Evolutionary conservation across 2,113 vertebrate genomes (phyloP).

Genomic region (Cyanoderma ruficeps): DNA sequence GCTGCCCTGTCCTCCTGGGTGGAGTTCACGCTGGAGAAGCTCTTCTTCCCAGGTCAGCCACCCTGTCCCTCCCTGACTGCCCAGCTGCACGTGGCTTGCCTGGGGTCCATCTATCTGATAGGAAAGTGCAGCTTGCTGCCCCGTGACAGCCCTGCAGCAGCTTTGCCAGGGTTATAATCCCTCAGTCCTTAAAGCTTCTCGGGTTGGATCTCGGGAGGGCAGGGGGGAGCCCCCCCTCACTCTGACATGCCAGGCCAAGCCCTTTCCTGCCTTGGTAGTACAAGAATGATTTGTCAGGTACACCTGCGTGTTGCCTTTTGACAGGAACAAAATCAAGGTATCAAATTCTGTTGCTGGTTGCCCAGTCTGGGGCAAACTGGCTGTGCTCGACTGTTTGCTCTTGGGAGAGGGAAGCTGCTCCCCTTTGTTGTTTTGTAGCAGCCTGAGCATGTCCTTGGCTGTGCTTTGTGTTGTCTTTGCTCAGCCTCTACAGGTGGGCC

Average conservation of each 20-base stretch:
- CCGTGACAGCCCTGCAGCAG: rapidly evolving
- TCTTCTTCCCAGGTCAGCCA: constrained; percentile 86
- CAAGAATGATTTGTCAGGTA: rapidly evolving
- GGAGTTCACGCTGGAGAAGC: constrained; percentile 92
- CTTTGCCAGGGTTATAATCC: not conserved
- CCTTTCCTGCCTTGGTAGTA: not conserved
- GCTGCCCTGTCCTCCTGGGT: constrained; percentile 94
- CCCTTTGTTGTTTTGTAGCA: rapidly evolving
- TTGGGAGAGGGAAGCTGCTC: not conserved
- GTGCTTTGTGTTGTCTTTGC: not conserved
- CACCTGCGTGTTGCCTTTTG: rapidly evolving
- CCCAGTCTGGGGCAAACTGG: not conserved
- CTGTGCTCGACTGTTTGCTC: not conserved
- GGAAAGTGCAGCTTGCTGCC: not conserved
- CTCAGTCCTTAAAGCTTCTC: not conserved
- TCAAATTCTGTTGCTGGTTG: not conserved
- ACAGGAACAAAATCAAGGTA: not conserved
- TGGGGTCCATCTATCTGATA: rapidly evolving
- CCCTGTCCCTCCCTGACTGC: not conserved
- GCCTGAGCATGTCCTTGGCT: not conserved
- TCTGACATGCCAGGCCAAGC: too few relatives aligned
- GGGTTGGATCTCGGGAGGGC: rapidly evolving
- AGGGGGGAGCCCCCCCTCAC: rapidly evolving
- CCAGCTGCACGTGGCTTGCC: rapidly evolving
- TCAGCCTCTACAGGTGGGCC: not conserved